Percentiles rank a stretch among this genome's conserved stretches.
These are phyloP conservation scores for Caenorhabditis sp. DNA, from an alignment of 2,888 invertebrate species.

Conservation along the genomic window DNA sequence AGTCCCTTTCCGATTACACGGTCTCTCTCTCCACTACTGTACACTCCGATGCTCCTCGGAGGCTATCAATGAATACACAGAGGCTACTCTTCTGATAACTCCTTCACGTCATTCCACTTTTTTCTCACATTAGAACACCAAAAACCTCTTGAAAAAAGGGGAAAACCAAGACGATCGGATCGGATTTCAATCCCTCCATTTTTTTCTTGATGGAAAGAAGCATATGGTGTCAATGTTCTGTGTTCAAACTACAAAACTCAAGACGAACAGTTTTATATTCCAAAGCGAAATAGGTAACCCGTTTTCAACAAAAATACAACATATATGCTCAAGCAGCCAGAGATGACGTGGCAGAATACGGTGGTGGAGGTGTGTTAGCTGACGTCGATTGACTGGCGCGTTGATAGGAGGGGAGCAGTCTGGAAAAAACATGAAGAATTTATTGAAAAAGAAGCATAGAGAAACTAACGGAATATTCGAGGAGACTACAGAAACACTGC, in stretches of 20 bases:
- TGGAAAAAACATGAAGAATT: slow-evolving; percentile 50
- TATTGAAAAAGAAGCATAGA: neutral
- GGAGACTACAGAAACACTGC: slow-evolving; percentile 71
- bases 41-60: slow-evolving; percentile 19
- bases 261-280: neutral
- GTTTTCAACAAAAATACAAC: slow-evolving; percentile 9
- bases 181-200: slow-evolving; percentile 26
- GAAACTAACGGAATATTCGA: slow-evolving; percentile 70
- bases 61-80: slow-evolving; percentile 45
- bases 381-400: slow-evolving; percentile 70
- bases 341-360: slow-evolving; percentile 55
- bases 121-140: slow-evolving; percentile 50
- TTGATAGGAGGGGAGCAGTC: slow-evolving; percentile 74
- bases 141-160: slow-evolving; percentile 28
- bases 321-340: slow-evolving; percentile 20
- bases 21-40: slow-evolving; percentile 43
- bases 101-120: slow-evolving; percentile 40
- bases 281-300: slow-evolving; percentile 48
- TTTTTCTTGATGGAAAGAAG: slow-evolving; percentile 2
- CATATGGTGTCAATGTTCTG: slow-evolving; percentile 9
- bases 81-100: slow-evolving; percentile 1
- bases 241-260: slow-evolving; percentile 38
- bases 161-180: slow-evolving; percentile 24
- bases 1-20: slow-evolving; percentile 26
- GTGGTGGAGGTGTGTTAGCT: slow-evolving; percentile 61